A percentile compares a stretch with the other conserved stretches of the same genome.
phyloP scores from a whole-genome alignment of 1,140 invertebrate species.

The Nixonia krombeini region DNA sequence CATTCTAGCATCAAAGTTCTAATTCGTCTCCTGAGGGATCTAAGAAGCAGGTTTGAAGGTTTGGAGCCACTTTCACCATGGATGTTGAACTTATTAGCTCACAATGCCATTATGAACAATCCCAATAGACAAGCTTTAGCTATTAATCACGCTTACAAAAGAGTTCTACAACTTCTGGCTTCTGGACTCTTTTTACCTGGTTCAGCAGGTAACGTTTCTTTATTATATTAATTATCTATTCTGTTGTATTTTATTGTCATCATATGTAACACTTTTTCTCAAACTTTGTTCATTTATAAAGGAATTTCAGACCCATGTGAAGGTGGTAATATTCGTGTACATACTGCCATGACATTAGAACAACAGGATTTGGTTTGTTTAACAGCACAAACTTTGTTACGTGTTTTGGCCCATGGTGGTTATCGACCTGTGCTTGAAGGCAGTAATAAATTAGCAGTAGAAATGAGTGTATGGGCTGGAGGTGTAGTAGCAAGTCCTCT shows the following conservation, averaged over 20 bases:
- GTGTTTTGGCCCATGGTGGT: conserved; percentile 92
- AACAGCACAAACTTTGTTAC: conserved; percentile 88
- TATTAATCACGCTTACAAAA: conserved; percentile 86
- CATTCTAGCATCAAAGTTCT: conserved; percentile 97
- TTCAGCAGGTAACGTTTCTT: conserved; percentile 80
- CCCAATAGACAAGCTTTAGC: conserved; percentile 92
- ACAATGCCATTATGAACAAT: conserved; percentile 98
- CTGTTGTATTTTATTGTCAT: too few relatives aligned
- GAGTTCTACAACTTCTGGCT: conserved; percentile 90
- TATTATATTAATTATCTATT: conserved; percentile 10
- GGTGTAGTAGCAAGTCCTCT: conserved; percentile 94
- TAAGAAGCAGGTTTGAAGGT: conserved; percentile 90
- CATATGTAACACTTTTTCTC: too few relatives aligned
- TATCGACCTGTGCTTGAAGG: conserved; percentile 90
- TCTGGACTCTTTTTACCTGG: conserved; percentile 97
- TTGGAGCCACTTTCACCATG: conserved; percentile 93
- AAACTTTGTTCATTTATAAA: too few relatives aligned
- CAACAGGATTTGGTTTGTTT: conserved; percentile 95
- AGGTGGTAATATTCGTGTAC: conserved; percentile 88
- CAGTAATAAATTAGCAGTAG: conserved; percentile 77
- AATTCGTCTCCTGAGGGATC: conserved; percentile 91
- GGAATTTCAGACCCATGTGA: conserved; percentile 95
- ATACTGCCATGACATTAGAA: conserved; percentile 92
- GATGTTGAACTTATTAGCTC: conserved; percentile 96
- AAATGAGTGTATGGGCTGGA: conserved; percentile 91